Conservation (phyloP, 2,113 vertebrate genomes). For the Aptenodytes patagonicus region DNA sequence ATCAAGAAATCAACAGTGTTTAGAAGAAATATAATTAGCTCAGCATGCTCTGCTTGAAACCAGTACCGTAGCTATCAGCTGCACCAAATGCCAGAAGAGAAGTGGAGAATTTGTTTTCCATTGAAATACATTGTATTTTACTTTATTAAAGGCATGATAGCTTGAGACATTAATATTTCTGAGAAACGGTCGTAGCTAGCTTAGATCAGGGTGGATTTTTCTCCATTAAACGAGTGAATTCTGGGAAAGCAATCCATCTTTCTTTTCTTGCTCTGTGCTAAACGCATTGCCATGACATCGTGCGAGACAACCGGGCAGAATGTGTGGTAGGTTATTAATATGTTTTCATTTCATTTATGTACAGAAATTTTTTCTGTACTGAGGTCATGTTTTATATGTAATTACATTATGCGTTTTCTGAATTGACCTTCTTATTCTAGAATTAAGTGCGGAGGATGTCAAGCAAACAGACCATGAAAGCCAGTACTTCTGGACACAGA, state of each 20-base stretch:
- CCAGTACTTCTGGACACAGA: not conserved
- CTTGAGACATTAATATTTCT: constrained; percentile 27
- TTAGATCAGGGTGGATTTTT: constrained; percentile 13
- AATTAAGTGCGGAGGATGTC: not conserved
- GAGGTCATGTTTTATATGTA: not conserved
- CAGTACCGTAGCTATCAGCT: constrained; percentile 17
- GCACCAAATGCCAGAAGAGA: not conserved
- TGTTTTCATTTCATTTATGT: not conserved
- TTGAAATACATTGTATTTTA: not conserved
- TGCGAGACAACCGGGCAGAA: not conserved
- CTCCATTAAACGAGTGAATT: not conserved
- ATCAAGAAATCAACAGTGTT: constrained; percentile 58
- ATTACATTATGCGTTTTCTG: not conserved
- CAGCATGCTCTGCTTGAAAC: constrained; percentile 29
- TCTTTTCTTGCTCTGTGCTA: not conserved
- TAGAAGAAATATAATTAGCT: constrained; percentile 64
- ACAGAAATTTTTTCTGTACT: not conserved
- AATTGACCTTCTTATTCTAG: not conserved
- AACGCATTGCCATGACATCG: not conserved
- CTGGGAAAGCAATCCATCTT: constrained; percentile 11
- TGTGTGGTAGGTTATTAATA: not conserved
- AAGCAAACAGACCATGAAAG: not conserved
- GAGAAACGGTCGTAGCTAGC: not conserved
- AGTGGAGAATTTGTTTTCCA: constrained; percentile 10
- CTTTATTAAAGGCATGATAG: not conserved